Evolutionary conservation across 2,888 invertebrate genomes (phyloP).

Genomic region (Sepiola atlantica): DNA sequence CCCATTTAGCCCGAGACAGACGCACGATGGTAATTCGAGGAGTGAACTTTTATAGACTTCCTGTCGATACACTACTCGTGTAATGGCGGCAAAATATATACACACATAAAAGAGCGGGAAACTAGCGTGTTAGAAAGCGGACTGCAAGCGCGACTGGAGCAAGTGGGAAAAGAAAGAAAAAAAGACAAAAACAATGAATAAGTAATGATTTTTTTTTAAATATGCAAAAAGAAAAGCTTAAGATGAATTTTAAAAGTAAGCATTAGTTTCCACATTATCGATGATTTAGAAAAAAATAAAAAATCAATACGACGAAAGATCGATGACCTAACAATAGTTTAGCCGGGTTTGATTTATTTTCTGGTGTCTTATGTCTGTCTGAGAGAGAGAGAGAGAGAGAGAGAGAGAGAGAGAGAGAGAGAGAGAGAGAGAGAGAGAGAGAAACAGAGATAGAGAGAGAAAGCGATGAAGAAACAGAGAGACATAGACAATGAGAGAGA

Average conservation of each 20-base stretch:
- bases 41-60: constrained; percentile 21
- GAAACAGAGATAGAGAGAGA: no score
- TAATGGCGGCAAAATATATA: neutral
- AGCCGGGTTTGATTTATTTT: neutral
- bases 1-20: neutral
- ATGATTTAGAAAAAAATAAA: constrained; percentile 14
- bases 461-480: no score
- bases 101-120: neutral
- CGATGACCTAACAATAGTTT: constrained; percentile 10
- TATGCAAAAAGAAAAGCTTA: neutral
- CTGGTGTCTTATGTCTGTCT: neutral
- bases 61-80: neutral
- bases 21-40: neutral
- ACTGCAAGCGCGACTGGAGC: neutral
- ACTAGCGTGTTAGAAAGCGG: neutral
- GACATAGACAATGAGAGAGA: no score
- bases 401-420: no score
- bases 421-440: no score
- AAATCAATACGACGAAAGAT: neutral
- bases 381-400: neutral
- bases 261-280: neutral
- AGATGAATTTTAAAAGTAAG: neutral
- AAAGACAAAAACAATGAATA: neutral
- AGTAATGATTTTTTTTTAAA: neutral
- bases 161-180: neutral